Conservation (phyloP, 2,888 invertebrate genomes). For the Rutpela maculata region DNA sequence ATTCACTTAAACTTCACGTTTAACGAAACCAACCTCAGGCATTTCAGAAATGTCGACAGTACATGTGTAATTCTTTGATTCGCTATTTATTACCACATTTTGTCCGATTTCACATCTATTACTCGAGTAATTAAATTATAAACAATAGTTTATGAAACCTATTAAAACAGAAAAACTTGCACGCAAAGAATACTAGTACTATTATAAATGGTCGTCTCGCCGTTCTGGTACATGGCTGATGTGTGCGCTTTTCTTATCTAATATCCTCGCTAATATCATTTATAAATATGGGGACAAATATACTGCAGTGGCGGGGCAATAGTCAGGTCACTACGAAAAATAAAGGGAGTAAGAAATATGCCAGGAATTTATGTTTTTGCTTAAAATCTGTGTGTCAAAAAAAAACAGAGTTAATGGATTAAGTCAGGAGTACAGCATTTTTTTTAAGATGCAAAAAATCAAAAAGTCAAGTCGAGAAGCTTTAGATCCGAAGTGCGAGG, state of each 20-base stretch:
- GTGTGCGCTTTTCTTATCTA: slow-evolving; percentile 15
- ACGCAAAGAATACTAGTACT: slow-evolving; percentile 15
- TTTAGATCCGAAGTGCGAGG: too few relatives aligned
- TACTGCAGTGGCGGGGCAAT: background rate
- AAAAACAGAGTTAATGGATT: too few relatives aligned
- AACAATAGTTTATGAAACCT: slow-evolving; percentile 23
- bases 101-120: slow-evolving; percentile 9
- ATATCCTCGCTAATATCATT: slow-evolving; percentile 24
- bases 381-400: too few relatives aligned
- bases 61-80: background rate
- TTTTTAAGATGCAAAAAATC: too few relatives aligned
- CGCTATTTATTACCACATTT: background rate
- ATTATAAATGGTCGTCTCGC: slow-evolving; percentile 23
- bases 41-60: background rate
- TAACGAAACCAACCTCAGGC: slow-evolving; percentile 4
- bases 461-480: too few relatives aligned
- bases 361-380: too few relatives aligned
- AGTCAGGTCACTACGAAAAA: too few relatives aligned
- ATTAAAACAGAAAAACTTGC: slow-evolving; percentile 26
- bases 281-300: background rate
- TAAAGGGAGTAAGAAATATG: too few relatives aligned
- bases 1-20: slow-evolving; percentile 13
- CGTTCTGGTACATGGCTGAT: slow-evolving; percentile 3
- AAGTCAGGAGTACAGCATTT: too few relatives aligned
- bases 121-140: slow-evolving; percentile 31